Evolutionary conservation across 2,113 vertebrate genomes (phyloP).

Genomic region (Phyllostomus hastatus): DNA sequence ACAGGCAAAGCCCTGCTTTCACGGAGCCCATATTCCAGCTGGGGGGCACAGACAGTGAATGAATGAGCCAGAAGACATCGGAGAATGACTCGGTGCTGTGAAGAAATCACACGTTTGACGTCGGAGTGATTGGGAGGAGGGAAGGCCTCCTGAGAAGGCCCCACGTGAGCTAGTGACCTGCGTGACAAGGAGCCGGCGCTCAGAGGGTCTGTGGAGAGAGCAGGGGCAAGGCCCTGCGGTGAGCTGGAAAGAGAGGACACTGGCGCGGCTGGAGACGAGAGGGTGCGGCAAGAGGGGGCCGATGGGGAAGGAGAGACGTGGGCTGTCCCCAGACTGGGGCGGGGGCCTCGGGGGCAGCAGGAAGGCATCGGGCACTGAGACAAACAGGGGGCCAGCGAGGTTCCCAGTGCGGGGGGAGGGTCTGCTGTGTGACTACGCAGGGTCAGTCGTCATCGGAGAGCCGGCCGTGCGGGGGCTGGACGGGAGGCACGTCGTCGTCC

Average conservation of each 20-base stretch:
- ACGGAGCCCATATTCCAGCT: neutral
- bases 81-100: neutral
- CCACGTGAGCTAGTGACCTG: neutral
- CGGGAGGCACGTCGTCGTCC: neutral
- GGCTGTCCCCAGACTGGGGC: neutral
- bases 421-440: neutral
- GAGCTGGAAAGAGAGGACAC: neutral
- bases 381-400: neutral
- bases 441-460: neutral
- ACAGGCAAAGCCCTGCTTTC: neutral
- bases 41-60: neutral
- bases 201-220: neutral
- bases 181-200: neutral
- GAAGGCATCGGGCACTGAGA: neutral
- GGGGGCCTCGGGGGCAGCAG: neutral
- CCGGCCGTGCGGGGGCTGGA: neutral
- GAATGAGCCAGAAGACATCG: neutral
- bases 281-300: rapidly evolving
- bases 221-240: no score
- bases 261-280: neutral
- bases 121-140: neutral
- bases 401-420: neutral
- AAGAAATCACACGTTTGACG: neutral
- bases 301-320: neutral
- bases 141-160: neutral